Evolutionary conservation across 2,797 vertebrate species (phyloP), one percentile per base, ranked within the genome.

Genomic region (Rhynchotus rufescens): DNA sequence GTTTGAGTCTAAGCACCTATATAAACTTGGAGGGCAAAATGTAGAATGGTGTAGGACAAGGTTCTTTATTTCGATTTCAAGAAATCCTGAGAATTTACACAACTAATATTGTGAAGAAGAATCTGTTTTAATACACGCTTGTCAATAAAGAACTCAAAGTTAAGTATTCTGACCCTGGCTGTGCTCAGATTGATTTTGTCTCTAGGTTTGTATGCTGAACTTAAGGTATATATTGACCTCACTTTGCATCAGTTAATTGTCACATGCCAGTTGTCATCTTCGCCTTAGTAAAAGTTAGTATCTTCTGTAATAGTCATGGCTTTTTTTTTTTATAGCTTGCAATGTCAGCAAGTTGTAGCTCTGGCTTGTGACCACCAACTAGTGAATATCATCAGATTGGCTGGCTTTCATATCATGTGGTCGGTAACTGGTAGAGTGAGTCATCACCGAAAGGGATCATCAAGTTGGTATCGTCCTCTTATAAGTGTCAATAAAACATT

Each of bases 191-290:
- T 79, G 88, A 89, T 92, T 95, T 49, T 80, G 87, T 88, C 67
- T 91, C 54, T 90, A 79, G 84, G 49, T 95, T 40, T 52, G 12
- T 52, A 16, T 94, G 65, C 92, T 94, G 86, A 94, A 80, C 13
- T 94, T 42, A 17, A 80, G 32, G 42, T 78, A 42, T 51, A 22
- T 92, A 84, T 84, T 95, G 85, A 92, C 90, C 90, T 95, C 10
- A 61, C 86, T 95, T 94, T 94, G 69, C 52, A 62, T 88, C 69
- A 75, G 54, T 83, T 77, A 91, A 79, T 74, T 71, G 82, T 89
- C 80, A 86, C 40, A 77, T 64, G 64, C 91, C 71, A 74, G 84
- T 74, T 74, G 77, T 88, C 80, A 82, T 68, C 66, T 47, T 82
- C 15, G 1, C 52, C 80, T 89, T 61, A 62, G 67, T 17, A 84